Conservation (phyloP, 2,888 invertebrate genomes). For the Mayetiola destructor region DNA sequence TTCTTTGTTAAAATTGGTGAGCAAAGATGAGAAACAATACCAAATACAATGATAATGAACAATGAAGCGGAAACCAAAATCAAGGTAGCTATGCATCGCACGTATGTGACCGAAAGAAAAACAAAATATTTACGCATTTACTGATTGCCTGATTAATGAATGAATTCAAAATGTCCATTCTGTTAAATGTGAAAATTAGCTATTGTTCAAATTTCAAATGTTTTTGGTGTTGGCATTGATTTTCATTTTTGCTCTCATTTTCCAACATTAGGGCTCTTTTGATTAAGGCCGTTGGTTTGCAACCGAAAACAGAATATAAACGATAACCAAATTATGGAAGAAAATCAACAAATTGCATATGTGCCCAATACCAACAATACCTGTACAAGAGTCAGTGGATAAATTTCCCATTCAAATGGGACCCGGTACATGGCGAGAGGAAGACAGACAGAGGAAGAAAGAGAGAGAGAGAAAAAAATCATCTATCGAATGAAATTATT, state of each 20-base stretch:
- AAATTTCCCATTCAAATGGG: no score
- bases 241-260: no score
- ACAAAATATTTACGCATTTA: no score
- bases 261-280: no score
- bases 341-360: not conserved
- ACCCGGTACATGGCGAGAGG: no score
- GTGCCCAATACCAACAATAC: not conserved
- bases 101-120: not conserved
- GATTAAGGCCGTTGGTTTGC: no score
- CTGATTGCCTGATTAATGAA: conserved; percentile 6
- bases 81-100: not conserved
- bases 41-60: no score
- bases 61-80: conserved; percentile 7
- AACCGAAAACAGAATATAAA: no score
- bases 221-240: no score
- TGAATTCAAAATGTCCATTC: no score
- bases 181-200: no score
- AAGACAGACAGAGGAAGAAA: not conserved
- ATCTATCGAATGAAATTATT: not conserved
- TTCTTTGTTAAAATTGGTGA: not conserved
- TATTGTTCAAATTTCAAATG: no score
- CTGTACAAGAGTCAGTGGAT: not conserved
- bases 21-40: not conserved
- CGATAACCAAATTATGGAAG: not conserved
- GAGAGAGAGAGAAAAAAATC: not conserved